Conservation (phyloP, 2,888 invertebrate species). For the Dioctria linearis region DNA sequence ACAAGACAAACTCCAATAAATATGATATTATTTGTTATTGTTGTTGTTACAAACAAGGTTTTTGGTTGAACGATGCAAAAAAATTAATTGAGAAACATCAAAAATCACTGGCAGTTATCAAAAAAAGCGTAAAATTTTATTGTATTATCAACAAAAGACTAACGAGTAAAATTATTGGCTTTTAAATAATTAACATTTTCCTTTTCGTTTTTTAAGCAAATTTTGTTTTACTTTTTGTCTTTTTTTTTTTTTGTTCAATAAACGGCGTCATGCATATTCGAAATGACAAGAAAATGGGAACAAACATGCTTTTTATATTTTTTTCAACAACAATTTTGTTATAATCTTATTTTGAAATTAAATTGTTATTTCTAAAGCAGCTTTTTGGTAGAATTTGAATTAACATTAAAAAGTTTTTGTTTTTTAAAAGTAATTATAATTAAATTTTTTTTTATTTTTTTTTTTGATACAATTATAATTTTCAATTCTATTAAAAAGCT, state of each 20-base stretch:
- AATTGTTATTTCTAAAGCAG: too few relatives aligned
- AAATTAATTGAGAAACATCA: neutral
- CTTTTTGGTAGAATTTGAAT: neutral
- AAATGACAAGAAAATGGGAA: constrained; percentile 20
- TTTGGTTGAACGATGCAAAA: neutral
- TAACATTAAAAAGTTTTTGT: neutral
- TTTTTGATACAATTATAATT: neutral
- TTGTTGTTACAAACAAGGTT: too few relatives aligned
- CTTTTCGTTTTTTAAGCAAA: neutral
- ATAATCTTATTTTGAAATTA: too few relatives aligned
- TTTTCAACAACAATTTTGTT: neutral
- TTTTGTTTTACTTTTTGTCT: too few relatives aligned
- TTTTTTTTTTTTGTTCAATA: neutral
- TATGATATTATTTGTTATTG: too few relatives aligned
- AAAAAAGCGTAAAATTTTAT: neutral
- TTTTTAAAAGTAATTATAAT: neutral
- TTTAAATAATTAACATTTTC: too few relatives aligned
- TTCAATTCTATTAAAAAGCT: constrained; percentile 7
- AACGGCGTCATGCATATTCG: constrained; percentile 33
- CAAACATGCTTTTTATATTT: constrained; percentile 51
- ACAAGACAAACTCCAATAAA: too few relatives aligned
- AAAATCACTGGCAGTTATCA: neutral
- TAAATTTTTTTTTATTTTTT: too few relatives aligned
- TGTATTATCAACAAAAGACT: neutral
- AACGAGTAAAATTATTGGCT: neutral